Base-by-base conservation (phyloP, 1,140 invertebrate genomes). In the Zaprionus capensis region DNA sequence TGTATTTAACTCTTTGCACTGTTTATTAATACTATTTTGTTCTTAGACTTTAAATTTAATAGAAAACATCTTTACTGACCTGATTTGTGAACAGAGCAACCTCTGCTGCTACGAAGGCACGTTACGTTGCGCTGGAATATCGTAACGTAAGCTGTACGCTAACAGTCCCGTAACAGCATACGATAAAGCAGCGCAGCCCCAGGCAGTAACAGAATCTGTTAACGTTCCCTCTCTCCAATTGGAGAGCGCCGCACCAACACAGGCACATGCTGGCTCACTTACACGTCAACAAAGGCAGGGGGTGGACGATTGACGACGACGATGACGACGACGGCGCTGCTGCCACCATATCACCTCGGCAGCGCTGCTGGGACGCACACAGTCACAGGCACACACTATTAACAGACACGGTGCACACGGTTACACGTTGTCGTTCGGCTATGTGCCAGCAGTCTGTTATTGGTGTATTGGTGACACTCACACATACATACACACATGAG, bases 381-480 rank as follows among this genome's bases (percentile, higher is more conserved):
- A 62, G 14, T 17, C 20, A 68, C 22, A 72, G 36, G 22, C 58
- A 67, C 49, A 71, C 62, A 71, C 71, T 59, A 67, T 76, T 61
- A 78, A 71, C 74, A 73, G 59, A 82, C 83, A 86, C 83, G 83
- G 80, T 80, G 74, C 73, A 78, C 83, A 78, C 83, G 77, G 80
- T 88, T 87, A 82, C 80, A 87, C 83, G 64, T 68, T 44, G 59
- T 34, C 71, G 75, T 78, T 85, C 66, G 79, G 61, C 80, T 87
- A 86, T 84, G n/a, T 72, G 71, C 55, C 59, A 44, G 61, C 73
- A 71, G 69, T 49, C 49, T 78, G 84, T 78, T 88, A 87, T 87
- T 88, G 85, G 81, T 88, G 85, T 79, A 78, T 61, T 44, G 57
- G 65, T 78, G 61, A 51, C 62, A 65, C 71, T 49, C 70, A 68